Conservation (phyloP, 2,797 vertebrate genomes). For the Hypotaenidia philippensis region DNA sequence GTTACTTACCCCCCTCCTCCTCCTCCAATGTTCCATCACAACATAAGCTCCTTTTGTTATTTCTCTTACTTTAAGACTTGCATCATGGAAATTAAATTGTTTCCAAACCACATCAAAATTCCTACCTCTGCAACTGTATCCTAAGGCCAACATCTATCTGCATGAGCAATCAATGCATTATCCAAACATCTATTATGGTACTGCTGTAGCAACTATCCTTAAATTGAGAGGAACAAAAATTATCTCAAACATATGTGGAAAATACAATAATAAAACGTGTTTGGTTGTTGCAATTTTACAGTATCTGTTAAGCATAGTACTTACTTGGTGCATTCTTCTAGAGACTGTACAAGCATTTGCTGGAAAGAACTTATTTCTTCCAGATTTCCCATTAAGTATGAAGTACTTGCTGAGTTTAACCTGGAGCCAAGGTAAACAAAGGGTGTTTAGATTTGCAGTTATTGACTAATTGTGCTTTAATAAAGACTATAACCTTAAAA, state of each 20-base stretch:
- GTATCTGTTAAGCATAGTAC: constrained; percentile 53
- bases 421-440: constrained; percentile 77
- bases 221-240: neutral
- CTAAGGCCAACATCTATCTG: neutral
- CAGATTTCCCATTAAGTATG: constrained; percentile 93
- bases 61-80: neutral
- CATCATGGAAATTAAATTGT: neutral
- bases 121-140: neutral
- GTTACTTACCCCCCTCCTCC: neutral
- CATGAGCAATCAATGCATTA: neutral
- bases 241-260: neutral
- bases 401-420: constrained; percentile 87
- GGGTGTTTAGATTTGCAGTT: neutral
- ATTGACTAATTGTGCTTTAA: neutral
- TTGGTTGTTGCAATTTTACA: neutral
- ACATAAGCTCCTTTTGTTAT: neutral
- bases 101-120: neutral
- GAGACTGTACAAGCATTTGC: constrained; percentile 95
- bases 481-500: neutral
- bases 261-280: neutral
- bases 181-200: neutral
- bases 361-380: constrained; percentile 98
- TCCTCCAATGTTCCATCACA: neutral
- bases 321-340: constrained; percentile 98
- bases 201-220: neutral